Evolutionary conservation across 2,888 invertebrate genomes (phyloP), one percentile per base, ranked within the genome.

Genomic region (Antheraea assamensis): DNA sequence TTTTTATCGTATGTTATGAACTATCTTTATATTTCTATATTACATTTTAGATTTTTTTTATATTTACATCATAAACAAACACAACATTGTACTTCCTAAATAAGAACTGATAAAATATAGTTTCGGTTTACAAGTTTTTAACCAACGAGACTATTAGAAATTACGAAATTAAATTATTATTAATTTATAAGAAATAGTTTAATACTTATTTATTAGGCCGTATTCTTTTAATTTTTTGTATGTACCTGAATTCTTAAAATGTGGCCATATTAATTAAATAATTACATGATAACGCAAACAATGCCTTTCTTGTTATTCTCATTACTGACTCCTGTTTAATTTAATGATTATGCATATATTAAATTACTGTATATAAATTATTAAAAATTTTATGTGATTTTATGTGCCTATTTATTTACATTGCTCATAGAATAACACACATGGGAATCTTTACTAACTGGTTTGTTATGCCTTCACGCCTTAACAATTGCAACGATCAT

Each of bases 171-270:
- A 92, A 93, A 93, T 93, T 92, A 93, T 92, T 92, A 82, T 90
- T 90, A 89, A 78, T 85, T n/a, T 86, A 79, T 89, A 90, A 90
- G 88, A 84, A 85, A 86, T 88, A 85, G 81, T 81, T 77, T 84
- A 86, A 89, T 88, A 87, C 74, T 84, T 85, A 88, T 91, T 90
- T 92, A 90, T 90, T 88, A 87, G 86, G 88, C 89, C 88, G 83
- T 83, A 83, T 85, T 86, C 17, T 83, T 87, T 88, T 82, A 90
- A 85, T 90, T 89, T 90, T 89, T 89, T 90, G 83, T 92, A 91
- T 91, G 94, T 94, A 94, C 94, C 94, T 94, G 94, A 94, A 93
- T 91, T 93, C 91, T 90, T 91, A 82, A 88, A 90, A 87, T 87
- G 94, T 93, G 93, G 93, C 94, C 94, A 94, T 94, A 93, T 90